Conservation (phyloP, 2,113 vertebrate genomes). For the Campylomormyrus tamandua region DNA sequence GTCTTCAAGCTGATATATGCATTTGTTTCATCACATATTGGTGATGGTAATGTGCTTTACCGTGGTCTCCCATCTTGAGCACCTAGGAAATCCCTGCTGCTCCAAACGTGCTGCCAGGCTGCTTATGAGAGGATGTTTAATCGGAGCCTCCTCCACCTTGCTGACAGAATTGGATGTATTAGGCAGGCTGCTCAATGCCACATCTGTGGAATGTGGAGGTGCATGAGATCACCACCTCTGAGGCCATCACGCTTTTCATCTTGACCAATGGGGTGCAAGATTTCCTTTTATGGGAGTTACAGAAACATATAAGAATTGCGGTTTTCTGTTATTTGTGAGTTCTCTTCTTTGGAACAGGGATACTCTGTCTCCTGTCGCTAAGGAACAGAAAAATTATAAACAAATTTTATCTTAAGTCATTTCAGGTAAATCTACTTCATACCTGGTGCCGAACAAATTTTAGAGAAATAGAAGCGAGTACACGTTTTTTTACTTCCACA, state of each 20-base stretch:
- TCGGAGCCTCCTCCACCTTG: neutral
- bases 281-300: neutral
- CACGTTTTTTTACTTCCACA: neutral
- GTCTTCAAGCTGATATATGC: no score
- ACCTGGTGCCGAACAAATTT: neutral
- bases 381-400: neutral
- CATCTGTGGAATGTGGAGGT: no score
- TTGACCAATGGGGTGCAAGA: neutral
- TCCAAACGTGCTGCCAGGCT: no score
- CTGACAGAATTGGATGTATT: neutral
- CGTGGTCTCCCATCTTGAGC: no score
- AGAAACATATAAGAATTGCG: neutral
- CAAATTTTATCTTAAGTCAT: neutral
- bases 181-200: neutral
- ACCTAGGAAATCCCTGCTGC: no score
- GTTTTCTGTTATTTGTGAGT: neutral
- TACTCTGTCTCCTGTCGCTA: neutral
- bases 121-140: neutral
- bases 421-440: neutral
- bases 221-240: neutral
- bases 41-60: no score
- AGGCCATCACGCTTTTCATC: neutral
- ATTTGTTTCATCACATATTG: no score
- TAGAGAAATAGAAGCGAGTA: neutral
- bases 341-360: neutral